Evolutionary conservation across 2,797 vertebrate species (phyloP).

Genomic region (Epinephelus awoara): DNA sequence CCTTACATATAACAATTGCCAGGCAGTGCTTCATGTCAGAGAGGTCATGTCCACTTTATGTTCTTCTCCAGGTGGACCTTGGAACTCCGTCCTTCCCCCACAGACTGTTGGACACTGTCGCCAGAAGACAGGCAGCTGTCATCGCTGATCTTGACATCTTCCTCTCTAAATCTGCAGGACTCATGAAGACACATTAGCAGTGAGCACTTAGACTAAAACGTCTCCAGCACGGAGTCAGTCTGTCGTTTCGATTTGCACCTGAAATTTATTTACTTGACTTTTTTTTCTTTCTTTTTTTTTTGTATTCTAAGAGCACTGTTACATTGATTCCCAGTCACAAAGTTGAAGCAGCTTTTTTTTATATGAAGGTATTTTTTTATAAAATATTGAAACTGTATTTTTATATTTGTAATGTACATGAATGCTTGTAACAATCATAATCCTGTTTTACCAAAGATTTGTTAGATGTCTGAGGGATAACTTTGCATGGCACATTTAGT

Average conservation of each 20-base stretch:
- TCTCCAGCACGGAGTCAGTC: slow-evolving; percentile 42
- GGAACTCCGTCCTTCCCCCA: slow-evolving; percentile 91
- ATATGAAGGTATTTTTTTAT: slow-evolving; percentile 60
- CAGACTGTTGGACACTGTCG: slow-evolving; percentile 85
- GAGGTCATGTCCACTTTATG: neutral
- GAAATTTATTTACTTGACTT: slow-evolving; percentile 71
- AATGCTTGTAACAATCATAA: slow-evolving; percentile 56
- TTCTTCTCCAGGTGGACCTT: slow-evolving; percentile 89
- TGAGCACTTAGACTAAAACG: slow-evolving; percentile 72
- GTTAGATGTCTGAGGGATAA: neutral
- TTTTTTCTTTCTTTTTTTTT: slow-evolving; percentile 6
- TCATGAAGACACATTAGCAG: slow-evolving; percentile 51
- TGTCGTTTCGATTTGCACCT: slow-evolving; percentile 79
- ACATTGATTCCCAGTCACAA: slow-evolving; percentile 56
- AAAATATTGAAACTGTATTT: slow-evolving; percentile 60
- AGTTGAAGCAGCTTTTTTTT: slow-evolving; percentile 68
- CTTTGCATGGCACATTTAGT: slow-evolving; percentile 7
- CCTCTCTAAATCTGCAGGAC: slow-evolving; percentile 73
- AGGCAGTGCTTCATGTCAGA: neutral
- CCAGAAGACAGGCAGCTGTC: slow-evolving; percentile 90
- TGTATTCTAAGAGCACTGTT: slow-evolving; percentile 70
- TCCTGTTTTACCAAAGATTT: slow-evolving; percentile 73
- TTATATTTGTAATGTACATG: slow-evolving; percentile 54
- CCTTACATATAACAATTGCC: neutral
- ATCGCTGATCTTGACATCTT: slow-evolving; percentile 91